Evolutionary conservation across 2,888 invertebrate genomes (phyloP), one percentile per base, ranked within the genome.

Genomic region (Phengaris alcon): DNA sequence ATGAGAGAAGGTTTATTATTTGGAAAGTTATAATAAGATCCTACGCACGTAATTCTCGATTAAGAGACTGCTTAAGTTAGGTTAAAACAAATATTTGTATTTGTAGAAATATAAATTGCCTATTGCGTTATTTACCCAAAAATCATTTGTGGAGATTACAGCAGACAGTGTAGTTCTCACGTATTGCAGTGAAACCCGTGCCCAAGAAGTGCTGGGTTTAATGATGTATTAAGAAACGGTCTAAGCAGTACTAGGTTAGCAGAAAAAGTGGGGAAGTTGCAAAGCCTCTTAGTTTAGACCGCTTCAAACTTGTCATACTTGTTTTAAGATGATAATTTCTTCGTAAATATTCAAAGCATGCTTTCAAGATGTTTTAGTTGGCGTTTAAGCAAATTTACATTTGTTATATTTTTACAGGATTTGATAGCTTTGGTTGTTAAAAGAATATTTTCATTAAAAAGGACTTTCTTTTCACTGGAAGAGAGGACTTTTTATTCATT

Each of bases 291-390:
- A 12, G 52, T 35, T 44, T 13, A 59, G 2, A 44, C 12, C 35
- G 64, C 64, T 64, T 64, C 12, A 44, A 64, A 64, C 64, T 64
- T 64, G 12, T 64, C 13, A 64, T 64, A 64, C 15, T 64, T 64
- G 35, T 35, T 44, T 44, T 64, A 64, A 48, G 69, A 48, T 48
- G 69, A 48, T 69, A 69, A 69, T 48, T 69, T 48, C 69, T 48
- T 15, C 48, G 13, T 69, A 15, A 69, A 69, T 69, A 69, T 69
- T 69, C 69, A 69, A 69, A 69, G 69, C 69, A 69, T 69, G 69
- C 69, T 69, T 69, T 69, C 48, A 48, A 69, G 48, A 69, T 48
- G 35, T 44, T 64, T 64, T 69, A 69, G 48, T 48, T 69, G 48
- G 22, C 69, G 48, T 48, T 46, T 69, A 48, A 13, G 69, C 15